phyloP scores from a whole-genome alignment of 2,113 vertebrate species.

The Cynopterus brachyotis region DNA sequence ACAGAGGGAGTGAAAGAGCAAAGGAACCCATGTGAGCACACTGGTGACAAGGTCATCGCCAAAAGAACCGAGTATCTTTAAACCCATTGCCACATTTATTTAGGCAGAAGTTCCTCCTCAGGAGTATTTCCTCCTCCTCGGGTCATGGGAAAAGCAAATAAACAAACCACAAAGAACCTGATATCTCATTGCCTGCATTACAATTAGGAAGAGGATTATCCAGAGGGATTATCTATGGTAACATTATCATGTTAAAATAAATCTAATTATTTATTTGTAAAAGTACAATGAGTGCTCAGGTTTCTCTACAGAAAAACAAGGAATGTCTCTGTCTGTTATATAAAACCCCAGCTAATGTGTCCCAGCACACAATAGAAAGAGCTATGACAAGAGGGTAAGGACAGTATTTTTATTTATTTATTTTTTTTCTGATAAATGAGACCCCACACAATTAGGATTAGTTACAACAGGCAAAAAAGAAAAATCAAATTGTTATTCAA shows the following conservation, averaged over 20 bases:
- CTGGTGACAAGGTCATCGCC: neutral
- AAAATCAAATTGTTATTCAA: neutral
- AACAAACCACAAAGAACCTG: conserved; percentile 55
- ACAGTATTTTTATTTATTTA: neutral
- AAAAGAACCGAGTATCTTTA: neutral
- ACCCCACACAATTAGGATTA: neutral
- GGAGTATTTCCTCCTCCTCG: conserved; percentile 40
- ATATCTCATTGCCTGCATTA: conserved; percentile 19
- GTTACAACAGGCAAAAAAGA: neutral
- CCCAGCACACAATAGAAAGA: neutral
- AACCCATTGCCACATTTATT: conserved; percentile 17
- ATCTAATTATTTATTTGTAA: conserved; percentile 50
- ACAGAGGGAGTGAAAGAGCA: neutral
- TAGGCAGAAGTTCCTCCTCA: conserved; percentile 54
- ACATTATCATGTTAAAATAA: conserved; percentile 69
- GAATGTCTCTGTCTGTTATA: neutral
- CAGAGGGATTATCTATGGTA: conserved; percentile 44
- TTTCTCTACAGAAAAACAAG: conserved; percentile 62
- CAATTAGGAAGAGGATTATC: conserved; percentile 50
- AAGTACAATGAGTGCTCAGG: conserved; percentile 18
- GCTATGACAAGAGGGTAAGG: neutral
- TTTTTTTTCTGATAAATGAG: neutral
- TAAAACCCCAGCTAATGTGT: conserved; percentile 31
- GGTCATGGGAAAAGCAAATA: conserved; percentile 74
- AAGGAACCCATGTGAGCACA: neutral